Conservation (phyloP, 2,113 vertebrate species). For the chimpanzee (Pan troglodytes) region NHGRI_mPanTro3-v2.1_pri NC_072398.2:109053001-109053500, state of each 20-base stretch:
- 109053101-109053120: conserved; percentile 60
- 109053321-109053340: conserved; percentile 3
- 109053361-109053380: conserved; percentile 8
- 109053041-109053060: conserved; percentile 65
- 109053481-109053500: conserved; percentile 4
- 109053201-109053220: conserved; percentile 28
- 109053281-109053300: conserved; percentile 31
- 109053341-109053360: background rate
- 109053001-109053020: conserved; percentile 78
- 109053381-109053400: conserved; percentile 35
- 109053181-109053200: conserved; percentile 20
- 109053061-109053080: conserved; percentile 75
- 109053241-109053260: background rate
- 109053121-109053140: conserved; percentile 15
- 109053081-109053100: conserved; percentile 72
- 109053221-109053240: conserved; percentile 25
- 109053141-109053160: conserved; percentile 31
- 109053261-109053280: conserved; percentile 61
- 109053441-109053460: conserved; percentile 46
- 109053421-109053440: conserved; percentile 34
- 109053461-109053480: conserved; percentile 20
- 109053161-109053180: background rate
- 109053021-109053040: conserved; percentile 70
- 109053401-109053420: background rate
- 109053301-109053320: conserved; percentile 19